Evolutionary conservation across 2,797 vertebrate species (phyloP), one percentile per base, ranked within the genome.

Genomic region (Streptopelia turtur): DNA sequence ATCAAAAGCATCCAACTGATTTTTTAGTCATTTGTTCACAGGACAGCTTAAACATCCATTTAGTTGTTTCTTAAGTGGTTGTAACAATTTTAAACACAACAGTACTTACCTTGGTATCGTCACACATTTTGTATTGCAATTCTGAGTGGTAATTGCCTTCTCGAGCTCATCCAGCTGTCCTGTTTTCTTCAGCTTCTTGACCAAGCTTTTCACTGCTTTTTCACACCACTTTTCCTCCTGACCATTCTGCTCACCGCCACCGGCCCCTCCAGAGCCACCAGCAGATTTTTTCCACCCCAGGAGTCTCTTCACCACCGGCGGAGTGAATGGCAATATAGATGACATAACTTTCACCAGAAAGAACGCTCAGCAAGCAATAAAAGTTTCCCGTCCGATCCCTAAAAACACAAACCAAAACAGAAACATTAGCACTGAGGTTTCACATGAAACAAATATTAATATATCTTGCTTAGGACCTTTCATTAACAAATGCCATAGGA

Each of bases 221-320:
- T 99, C 99, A 60, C 99, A 99, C 99, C 99, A 99, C 83, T 99
- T 99, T 66, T 99, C 99, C 97, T 99, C 99, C 97, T 99, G 99
- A 21, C 99, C 99, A 39, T 99, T 99, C 75, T 99, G 99, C 96
- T 99, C 99, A 93, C 99, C 98, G 78, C 98, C 99, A 22, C 98
- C 99, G 6, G 99, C 99, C 83, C 98, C 99, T 66, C 98, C 99
- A 31, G 98, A 98, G 49, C 99, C 98, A 13, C 98, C 97, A 22
- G 99, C 99, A 3, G 98, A 99, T 87, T 99, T 99, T 97, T 99
- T 99, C 99, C 99, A 99, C 76, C 99, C 99, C 91, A 99, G 97
- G 74, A 99, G 98, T 83, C 99, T 99, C 97, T 99, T 99, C 96
- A 99, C 99, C 79, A 99, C 99, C 1, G 99, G 99, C 22, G 99